A percentile compares a stretch with the other conserved stretches of the same genome.
These are phyloP conservation scores for Halictus ligatus DNA, from an alignment of 2,888 invertebrate species.

Conservation along the genomic window DNA sequence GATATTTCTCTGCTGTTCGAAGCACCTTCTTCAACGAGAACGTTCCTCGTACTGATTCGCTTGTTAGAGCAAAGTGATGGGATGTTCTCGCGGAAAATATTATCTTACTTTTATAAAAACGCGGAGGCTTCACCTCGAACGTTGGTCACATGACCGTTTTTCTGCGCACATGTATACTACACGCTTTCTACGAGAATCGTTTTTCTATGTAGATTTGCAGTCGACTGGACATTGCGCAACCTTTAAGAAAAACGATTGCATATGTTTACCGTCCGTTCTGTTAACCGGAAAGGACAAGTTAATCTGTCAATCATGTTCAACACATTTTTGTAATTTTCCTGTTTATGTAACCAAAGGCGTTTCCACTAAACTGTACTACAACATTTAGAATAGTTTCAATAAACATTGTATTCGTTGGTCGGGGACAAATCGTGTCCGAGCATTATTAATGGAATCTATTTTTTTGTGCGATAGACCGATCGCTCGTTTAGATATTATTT, in stretches of 20 bases:
- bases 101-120: constrained; percentile 8
- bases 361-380: not conserved
- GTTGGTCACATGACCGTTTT: constrained; percentile 30
- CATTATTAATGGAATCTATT: not conserved
- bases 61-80: not conserved
- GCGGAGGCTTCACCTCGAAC: constrained; percentile 59
- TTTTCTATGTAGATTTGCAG: constrained; percentile 51
- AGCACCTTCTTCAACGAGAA: not conserved
- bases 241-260: not conserved
- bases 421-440: not conserved
- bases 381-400: not conserved
- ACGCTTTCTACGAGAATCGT: constrained; percentile 15
- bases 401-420: not conserved
- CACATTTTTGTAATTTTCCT: not conserved
- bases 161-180: not conserved
- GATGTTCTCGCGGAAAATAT: constrained; percentile 2
- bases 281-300: not conserved
- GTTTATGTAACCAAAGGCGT: not conserved
- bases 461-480: not conserved
- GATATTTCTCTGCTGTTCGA: not conserved
- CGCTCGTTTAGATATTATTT: not conserved
- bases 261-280: not conserved
- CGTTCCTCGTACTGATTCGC: constrained; percentile 6
- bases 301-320: not conserved
- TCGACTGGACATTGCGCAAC: constrained; percentile 30